Evolutionary conservation across 1,140 invertebrate genomes (phyloP), one percentile per base, ranked within the genome.

Genomic region (Gonioctena quinquepunctata): DNA sequence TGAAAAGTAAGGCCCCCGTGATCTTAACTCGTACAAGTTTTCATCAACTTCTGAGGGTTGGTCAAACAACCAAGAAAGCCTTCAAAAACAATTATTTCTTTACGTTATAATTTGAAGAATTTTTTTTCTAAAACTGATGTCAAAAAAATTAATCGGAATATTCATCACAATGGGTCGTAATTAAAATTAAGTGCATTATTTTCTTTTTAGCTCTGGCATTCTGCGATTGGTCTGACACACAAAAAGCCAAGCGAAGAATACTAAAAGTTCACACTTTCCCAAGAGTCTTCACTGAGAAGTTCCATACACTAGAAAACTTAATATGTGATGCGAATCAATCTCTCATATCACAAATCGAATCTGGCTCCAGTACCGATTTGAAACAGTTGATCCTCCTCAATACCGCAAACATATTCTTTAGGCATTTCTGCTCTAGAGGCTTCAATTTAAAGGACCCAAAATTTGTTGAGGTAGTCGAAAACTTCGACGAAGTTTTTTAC

Each of bases 401-500:
- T 13, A 90, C 90, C 26, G 92, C 91, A 56, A 95, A 95, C 81
- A 90, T 96, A 76, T 96, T 96, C 82, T 85, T 87, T 7, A 87
- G 89, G 19, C 95, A 95, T 81, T 93, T 96, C 84, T 95, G 93
- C 83, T 91, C 89, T 66, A 86, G 85, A 6, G 83, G 89, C 1
- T 95, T 94, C 76, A 85, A 88, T 2, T 81, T 86, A 6, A 84
- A 88, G 16, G 88, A 96, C 74, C 3, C 63, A 0, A 85, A 86
- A 0, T 95, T 94, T 81, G 76, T 80, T 2, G 84, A 88, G 63
- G 87, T 82, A 75, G 86, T 93, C 0, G 77, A 85, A 22, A 89
- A 89, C 72, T 96, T 95, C 75, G 94, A 96, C 76, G 88, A 90
- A 52, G 91, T 97, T 1, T 97, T 97, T 84, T 93, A 89, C 86